Percentiles rank a stretch among this genome's conserved stretches.
These are phyloP conservation scores for Aphelenchoides fujianensis DNA, from an alignment of 1,140 invertebrate species.

Conservation along the genomic window DNA sequence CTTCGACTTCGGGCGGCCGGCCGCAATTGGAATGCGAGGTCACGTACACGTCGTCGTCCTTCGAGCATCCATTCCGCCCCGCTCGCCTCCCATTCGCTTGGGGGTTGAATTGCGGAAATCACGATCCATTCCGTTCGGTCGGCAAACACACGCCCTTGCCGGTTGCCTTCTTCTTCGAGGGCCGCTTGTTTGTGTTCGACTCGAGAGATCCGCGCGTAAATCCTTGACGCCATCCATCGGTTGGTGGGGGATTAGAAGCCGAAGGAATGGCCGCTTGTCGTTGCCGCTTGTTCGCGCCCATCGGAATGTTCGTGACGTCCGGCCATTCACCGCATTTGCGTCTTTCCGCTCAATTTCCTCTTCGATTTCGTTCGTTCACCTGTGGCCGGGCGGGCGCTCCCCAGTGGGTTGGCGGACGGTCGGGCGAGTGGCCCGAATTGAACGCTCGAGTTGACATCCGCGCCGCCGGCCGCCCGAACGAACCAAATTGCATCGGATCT, in stretches of 20 bases:
- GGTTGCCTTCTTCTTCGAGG: not conserved
- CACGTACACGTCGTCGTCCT: too few relatives aligned
- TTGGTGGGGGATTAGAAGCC: too few relatives aligned
- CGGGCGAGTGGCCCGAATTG: not conserved
- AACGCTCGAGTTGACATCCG: not conserved
- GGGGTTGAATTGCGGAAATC: not conserved
- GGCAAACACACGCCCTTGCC: not conserved
- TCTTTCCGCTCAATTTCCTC: not conserved
- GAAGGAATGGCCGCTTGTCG: not conserved
- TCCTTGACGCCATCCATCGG: too few relatives aligned
- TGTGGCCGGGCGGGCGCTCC: too few relatives aligned
- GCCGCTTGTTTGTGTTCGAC: too few relatives aligned
- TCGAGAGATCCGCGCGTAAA: too few relatives aligned
- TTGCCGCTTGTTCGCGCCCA: not conserved
- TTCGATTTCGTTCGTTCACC: not conserved
- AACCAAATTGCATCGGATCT: conserved; percentile 5
- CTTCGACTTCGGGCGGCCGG: too few relatives aligned
- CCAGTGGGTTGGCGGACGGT: too few relatives aligned
- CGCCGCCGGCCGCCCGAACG: too few relatives aligned
- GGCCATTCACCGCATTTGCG: not conserved
- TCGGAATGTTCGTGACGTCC: not conserved
- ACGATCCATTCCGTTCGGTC: not conserved
- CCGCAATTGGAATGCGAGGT: too few relatives aligned
- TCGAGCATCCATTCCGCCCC: too few relatives aligned
- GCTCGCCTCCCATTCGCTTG: too few relatives aligned